Conservation (phyloP, 2,797 vertebrate species). For the Corythornis leucogaster region DNA sequence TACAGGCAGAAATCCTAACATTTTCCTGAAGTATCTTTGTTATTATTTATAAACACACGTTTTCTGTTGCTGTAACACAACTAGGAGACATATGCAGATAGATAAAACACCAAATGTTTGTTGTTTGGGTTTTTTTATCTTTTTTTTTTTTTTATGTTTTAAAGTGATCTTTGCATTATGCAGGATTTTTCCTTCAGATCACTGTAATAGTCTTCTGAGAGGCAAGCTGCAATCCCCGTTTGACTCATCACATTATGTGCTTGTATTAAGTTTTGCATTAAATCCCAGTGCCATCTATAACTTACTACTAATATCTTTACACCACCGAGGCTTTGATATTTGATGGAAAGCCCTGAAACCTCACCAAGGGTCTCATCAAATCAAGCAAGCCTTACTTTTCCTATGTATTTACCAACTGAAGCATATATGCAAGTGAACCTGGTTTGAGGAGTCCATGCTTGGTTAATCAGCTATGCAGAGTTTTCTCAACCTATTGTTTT, state of each 20-base stretch:
- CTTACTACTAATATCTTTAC: constrained; percentile 68
- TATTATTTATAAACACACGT: constrained; percentile 74
- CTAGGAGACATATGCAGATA: constrained; percentile 58
- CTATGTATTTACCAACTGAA: constrained; percentile 73
- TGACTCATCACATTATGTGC: constrained; percentile 62
- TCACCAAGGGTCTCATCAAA: constrained; percentile 71
- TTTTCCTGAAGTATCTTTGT: constrained; percentile 66
- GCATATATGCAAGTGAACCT: constrained; percentile 62
- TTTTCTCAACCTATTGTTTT: constrained; percentile 61
- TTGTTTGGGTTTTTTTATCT: constrained; percentile 29
- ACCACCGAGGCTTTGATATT: constrained; percentile 64
- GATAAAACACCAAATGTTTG: constrained; percentile 71
- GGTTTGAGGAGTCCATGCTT: constrained; percentile 35
- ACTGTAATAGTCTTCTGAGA: background rate
- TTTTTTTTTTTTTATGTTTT: constrained; percentile 34
- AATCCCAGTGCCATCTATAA: constrained; percentile 62
- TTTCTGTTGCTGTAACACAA: constrained; percentile 71
- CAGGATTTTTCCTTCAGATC: constrained; percentile 44
- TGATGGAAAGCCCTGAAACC: constrained; percentile 63
- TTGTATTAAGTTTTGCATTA: constrained; percentile 60
- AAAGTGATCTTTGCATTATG: constrained; percentile 57
- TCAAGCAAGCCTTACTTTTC: constrained; percentile 67
- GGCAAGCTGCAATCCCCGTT: constrained; percentile 44
- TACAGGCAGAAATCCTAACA: constrained; percentile 26
- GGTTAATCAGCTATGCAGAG: constrained; percentile 56